Conservation (phyloP, 2,113 vertebrate species). For the Eublepharis macularius region DNA sequence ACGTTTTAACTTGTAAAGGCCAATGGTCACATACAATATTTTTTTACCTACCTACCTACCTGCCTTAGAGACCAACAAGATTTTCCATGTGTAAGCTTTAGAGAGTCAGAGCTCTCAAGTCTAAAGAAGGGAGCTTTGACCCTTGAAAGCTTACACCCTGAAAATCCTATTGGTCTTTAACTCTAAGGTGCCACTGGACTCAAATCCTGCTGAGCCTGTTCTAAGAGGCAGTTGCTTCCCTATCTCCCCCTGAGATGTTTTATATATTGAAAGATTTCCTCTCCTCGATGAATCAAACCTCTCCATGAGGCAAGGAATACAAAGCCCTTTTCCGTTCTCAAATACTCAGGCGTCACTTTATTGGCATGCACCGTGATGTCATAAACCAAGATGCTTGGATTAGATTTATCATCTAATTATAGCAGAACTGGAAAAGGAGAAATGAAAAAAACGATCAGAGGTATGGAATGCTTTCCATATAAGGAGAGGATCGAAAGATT, state of each 20-base stretch:
- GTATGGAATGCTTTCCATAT: constrained; percentile 32
- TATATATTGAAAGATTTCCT: neutral
- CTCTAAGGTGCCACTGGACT: too few relatives aligned
- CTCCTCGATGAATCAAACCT: neutral
- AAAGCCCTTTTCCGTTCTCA: neutral
- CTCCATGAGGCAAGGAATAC: neutral
- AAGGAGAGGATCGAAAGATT: constrained; percentile 16
- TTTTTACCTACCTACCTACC: too few relatives aligned
- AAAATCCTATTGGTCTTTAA: too few relatives aligned
- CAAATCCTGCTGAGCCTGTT: too few relatives aligned
- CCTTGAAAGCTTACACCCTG: too few relatives aligned
- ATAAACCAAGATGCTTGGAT: neutral
- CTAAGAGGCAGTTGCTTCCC: too few relatives aligned
- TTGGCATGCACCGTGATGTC: constrained; percentile 17
- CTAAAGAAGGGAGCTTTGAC: too few relatives aligned
- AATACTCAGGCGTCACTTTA: neutral
- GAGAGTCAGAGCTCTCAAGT: too few relatives aligned
- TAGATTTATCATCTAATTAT: constrained; percentile 35
- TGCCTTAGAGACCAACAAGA: too few relatives aligned
- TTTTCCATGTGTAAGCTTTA: too few relatives aligned
- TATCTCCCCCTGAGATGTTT: neutral
- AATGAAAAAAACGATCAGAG: constrained; percentile 16
- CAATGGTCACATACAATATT: too few relatives aligned
- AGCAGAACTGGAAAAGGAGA: constrained; percentile 8
- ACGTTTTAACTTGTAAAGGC: too few relatives aligned